Evolutionary conservation across 2,888 invertebrate species (phyloP).

Genomic region (Drosophila fulvimacula): DNA sequence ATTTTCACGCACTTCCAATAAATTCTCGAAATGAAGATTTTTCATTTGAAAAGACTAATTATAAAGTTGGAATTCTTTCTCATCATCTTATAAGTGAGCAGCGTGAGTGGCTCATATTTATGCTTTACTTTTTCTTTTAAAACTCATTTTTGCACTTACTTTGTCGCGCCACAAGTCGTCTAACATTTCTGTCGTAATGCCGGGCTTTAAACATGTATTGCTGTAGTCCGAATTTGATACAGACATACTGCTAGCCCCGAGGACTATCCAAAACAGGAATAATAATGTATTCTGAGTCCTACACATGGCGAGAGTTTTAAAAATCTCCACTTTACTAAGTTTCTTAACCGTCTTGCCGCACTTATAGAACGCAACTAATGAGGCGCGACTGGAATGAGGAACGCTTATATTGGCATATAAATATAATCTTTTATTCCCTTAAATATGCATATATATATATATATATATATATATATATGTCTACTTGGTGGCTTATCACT

Average conservation of each 20-base stretch:
- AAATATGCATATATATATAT: neutral
- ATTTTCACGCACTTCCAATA: neutral
- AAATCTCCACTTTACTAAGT: neutral
- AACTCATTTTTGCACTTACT: too few species aligned
- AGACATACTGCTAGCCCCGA: neutral
- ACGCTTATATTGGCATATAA: neutral
- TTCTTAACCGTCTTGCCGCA: neutral
- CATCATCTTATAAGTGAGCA: neutral
- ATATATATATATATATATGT: neutral
- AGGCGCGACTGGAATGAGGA: too few species aligned
- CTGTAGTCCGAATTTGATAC: neutral
- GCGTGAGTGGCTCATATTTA: too few species aligned
- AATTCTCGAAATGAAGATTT: neutral
- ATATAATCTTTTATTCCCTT: neutral
- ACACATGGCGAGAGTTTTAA: neutral
- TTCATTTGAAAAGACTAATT: neutral
- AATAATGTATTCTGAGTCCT: neutral
- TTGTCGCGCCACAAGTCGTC: too few species aligned
- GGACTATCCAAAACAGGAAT: neutral
- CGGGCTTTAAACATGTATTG: conserved; percentile 1
- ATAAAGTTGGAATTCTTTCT: neutral
- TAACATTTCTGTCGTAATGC: neutral
- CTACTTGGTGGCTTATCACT: neutral
- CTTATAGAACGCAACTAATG: conserved; percentile 4
- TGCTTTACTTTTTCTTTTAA: too few species aligned